These are phyloP conservation scores for Hestina assimilis DNA, from an alignment of 1,140 invertebrate species.

Conservation along the genomic window DNA sequence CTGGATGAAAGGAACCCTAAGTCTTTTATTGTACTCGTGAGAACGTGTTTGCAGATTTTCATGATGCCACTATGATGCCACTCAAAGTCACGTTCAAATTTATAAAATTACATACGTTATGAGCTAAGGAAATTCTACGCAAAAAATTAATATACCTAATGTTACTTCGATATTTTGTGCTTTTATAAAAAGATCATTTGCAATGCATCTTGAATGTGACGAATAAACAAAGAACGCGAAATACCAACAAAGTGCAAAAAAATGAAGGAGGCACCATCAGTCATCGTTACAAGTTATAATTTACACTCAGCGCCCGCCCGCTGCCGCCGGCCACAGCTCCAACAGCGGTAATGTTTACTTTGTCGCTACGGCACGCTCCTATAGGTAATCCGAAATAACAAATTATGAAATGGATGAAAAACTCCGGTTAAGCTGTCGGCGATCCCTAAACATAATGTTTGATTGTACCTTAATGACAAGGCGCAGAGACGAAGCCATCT, in stretches of 20 bases:
- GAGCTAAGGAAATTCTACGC: too few relatives aligned
- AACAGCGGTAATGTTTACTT: conserved; percentile 65
- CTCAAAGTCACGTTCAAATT: too few relatives aligned
- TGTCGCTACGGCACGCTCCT: conserved; percentile 67
- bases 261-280: conserved; percentile 21
- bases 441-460: conserved; percentile 76
- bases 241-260: conserved; percentile 31
- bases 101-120: too few relatives aligned
- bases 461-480: conserved; percentile 76
- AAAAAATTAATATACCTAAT: too few relatives aligned
- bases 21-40: too few relatives aligned
- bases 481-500: conserved; percentile 64
- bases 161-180: too few relatives aligned
- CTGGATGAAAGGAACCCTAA: too few relatives aligned
- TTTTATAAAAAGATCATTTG: not conserved
- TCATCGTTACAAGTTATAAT: conserved; percentile 25
- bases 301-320: conserved; percentile 19
- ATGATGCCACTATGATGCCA: too few relatives aligned
- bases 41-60: too few relatives aligned
- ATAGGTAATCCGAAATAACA: conserved; percentile 68
- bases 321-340: conserved; percentile 29
- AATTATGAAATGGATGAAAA: conserved; percentile 76
- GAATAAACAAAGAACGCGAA: conserved; percentile 12
- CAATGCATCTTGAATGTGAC: not conserved
- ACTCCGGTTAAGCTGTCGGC: conserved; percentile 72